These are phyloP conservation scores for Ormyrus nitidulus DNA, from an alignment of 2,888 invertebrate species.

Conservation along the genomic window DNA sequence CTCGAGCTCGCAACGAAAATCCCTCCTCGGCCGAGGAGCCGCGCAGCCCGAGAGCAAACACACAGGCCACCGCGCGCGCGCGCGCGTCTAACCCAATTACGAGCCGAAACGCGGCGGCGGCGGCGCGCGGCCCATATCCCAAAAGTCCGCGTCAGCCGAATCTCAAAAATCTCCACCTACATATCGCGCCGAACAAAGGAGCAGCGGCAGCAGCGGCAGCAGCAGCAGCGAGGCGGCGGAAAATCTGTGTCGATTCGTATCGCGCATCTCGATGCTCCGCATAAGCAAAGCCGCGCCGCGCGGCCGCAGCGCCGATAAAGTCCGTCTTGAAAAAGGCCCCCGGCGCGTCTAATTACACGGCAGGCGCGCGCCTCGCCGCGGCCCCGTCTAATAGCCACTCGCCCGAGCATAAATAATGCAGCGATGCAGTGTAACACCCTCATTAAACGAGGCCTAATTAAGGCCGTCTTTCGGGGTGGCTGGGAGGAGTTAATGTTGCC, in stretches of 20 bases:
- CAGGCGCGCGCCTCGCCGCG: background rate
- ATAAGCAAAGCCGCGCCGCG: too few species aligned
- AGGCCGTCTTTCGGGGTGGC: background rate
- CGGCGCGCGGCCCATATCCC: too few species aligned
- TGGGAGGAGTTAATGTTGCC: background rate
- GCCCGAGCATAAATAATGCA: conserved; percentile 36
- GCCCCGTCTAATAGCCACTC: conserved; percentile 26
- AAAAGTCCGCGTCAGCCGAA: background rate
- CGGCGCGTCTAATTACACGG: conserved; percentile 29
- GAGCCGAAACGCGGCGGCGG: too few species aligned
- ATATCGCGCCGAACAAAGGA: conserved; percentile 11
- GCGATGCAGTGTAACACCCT: conserved; percentile 35
- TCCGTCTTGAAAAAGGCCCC: background rate
- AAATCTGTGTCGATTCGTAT: conserved; percentile 52
- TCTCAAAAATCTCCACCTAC: conserved; percentile 24
- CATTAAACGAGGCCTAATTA: conserved; percentile 49
- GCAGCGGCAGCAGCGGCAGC: background rate
- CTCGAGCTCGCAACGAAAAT: too few species aligned
- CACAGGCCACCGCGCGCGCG: too few species aligned
- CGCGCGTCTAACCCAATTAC: too few species aligned
- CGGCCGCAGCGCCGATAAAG: background rate
- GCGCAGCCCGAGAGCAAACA: too few species aligned
- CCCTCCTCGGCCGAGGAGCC: too few species aligned
- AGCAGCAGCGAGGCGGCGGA: background rate
- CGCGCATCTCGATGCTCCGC: background rate